Base-by-base conservation (phyloP, 2,113 vertebrate genomes). In the Petroica traversi region DNA sequence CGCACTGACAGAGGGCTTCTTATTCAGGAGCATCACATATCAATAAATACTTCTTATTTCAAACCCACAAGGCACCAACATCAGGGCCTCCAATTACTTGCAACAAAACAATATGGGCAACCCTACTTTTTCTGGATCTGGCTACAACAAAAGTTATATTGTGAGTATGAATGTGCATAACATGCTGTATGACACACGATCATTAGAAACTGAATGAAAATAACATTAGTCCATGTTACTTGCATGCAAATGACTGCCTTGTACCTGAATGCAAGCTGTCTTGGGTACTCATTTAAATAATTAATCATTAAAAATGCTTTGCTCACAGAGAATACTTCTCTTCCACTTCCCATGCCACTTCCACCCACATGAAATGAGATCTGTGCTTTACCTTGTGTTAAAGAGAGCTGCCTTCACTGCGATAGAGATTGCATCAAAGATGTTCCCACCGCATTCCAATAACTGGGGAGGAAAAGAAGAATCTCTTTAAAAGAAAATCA, bases 391-490 rank as follows among this genome's bases (percentile, higher is more conserved):
- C 99, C 99, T 99, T 64, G 99, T 99, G 93, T 98, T 99, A 93
- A 99, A 99, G 51, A 99, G 99, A n/a, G 99, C 99, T n/a, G 99
- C 99, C 95, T 99, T 99, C 75, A 99, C 99, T 36, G 99, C 99
- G 7, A 99, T 67, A 33, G 99, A 99, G 89, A 99, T 99, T 45
- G 99, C 98, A 66, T 99, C 99, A 54, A 99, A 99, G 88, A 99
- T 96, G 96, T 99, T 99, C 84, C 99, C 99, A 57, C 99, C 99
- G 96, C 99, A 99, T 88, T 99, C 99, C 95, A 99, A 77, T 59
- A 99, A 98, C 99, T 99, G 96, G 40, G 66, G 76, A 95, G 93
- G 59, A 95, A 89, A 82, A 92, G 49, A 87, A 84, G 25, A 85
- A 76, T 36, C 29, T 82, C 28, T 89, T 89, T 71, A 88, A 57